Conservation (phyloP, 2,888 invertebrate species). For the Melinopterus prodromus region DNA sequence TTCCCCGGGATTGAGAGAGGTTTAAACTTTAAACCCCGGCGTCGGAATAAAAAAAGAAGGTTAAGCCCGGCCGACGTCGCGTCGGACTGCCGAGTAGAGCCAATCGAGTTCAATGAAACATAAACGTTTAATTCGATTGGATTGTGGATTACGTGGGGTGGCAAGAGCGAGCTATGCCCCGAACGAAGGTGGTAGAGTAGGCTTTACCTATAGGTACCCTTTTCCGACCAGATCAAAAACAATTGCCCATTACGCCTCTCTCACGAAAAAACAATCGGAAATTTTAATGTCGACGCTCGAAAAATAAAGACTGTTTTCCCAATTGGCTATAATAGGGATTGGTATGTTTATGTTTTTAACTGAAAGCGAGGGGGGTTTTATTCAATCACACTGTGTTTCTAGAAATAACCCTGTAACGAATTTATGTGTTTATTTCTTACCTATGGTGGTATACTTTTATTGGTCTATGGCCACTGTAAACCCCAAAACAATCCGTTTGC, state of each 20-base stretch:
- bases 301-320: no score
- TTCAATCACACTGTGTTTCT: no score
- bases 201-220: neutral
- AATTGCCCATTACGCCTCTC: neutral
- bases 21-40: neutral
- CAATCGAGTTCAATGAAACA: conserved; percentile 4
- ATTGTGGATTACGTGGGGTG: neutral
- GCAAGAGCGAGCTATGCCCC: neutral
- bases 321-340: no score
- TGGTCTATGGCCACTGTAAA: no score
- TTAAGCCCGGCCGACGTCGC: neutral
- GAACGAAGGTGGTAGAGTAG: neutral
- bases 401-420: no score
- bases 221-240: neutral
- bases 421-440: no score
- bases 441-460: no score
- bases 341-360: neutral
- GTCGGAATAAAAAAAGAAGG: neutral
- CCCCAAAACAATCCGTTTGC: no score
- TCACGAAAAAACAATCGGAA: neutral
- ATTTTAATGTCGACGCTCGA: neutral
- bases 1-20: neutral
- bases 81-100: neutral
- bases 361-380: neutral
- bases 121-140: conserved; percentile 4